These are phyloP conservation scores for Lobophora halterata DNA, from an alignment of 2,888 invertebrate species.

Conservation along the genomic window DNA sequence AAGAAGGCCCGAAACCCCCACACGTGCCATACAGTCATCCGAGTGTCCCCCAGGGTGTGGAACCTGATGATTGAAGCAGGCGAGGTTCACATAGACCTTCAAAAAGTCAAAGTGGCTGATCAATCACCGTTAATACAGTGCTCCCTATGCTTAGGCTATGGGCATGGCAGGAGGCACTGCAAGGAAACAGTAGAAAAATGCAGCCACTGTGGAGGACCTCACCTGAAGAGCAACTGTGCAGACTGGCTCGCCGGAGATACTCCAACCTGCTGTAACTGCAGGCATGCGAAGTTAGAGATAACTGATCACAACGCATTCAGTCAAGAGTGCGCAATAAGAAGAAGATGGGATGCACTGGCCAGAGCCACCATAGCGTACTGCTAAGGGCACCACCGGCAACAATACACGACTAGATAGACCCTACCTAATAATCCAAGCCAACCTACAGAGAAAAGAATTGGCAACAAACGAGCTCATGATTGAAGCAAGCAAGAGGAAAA, in stretches of 20 bases:
- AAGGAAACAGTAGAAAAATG: conserved; percentile 1
- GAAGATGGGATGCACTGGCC: too few relatives aligned
- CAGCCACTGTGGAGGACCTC: neutral
- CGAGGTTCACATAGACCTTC: too few relatives aligned
- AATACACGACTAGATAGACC: too few relatives aligned
- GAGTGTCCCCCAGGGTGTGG: neutral
- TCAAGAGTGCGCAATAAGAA: too few relatives aligned
- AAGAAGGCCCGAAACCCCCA: neutral
- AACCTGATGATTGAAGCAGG: neutral
- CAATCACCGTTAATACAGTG: neutral
- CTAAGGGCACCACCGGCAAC: too few relatives aligned
- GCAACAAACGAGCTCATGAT: neutral
- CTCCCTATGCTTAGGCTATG: conserved; percentile 7
- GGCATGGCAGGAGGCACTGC: conserved; percentile 8
- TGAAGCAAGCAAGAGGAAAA: neutral
- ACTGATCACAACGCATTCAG: too few relatives aligned
- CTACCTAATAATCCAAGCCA: too few relatives aligned
- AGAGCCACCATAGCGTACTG: too few relatives aligned
- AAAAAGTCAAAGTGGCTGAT: too few relatives aligned
- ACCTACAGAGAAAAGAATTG: neutral
- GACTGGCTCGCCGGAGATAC: conserved; percentile 1
- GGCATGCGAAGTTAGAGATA: neutral
- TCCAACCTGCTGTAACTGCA: conserved; percentile 1
- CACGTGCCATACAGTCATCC: neutral
- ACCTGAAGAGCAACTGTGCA: conserved; percentile 4